phyloP scores from a whole-genome alignment of 2,797 vertebrate species.

The Coregonus suidteri region DNA sequence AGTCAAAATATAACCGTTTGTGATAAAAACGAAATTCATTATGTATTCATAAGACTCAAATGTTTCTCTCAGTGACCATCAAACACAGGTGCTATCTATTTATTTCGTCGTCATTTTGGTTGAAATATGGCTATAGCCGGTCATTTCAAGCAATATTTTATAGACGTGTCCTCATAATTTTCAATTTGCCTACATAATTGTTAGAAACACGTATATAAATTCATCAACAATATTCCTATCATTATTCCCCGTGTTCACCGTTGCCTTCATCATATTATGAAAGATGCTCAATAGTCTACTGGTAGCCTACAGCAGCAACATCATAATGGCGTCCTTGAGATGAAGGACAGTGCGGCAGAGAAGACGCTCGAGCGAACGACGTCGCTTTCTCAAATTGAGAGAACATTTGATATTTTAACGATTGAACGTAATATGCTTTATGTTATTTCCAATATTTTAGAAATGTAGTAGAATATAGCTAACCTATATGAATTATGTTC shows the following conservation, averaged over 20 bases:
- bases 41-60: neutral
- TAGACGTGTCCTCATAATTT: too few relatives aligned
- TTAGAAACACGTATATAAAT: neutral
- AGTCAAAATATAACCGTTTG: neutral
- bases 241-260: neutral
- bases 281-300: constrained; percentile 22
- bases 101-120: neutral
- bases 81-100: neutral
- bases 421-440: neutral
- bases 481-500: constrained; percentile 1
- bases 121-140: too few relatives aligned
- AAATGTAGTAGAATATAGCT: neutral
- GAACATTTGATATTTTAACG: neutral
- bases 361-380: constrained; percentile 34
- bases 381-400: neutral
- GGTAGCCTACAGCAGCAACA: constrained; percentile 12
- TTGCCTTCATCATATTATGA: neutral
- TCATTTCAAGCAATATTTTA: too few relatives aligned
- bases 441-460: neutral
- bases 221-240: neutral
- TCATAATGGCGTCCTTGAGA: constrained; percentile 73
- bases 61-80: neutral
- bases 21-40: neutral
- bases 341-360: constrained; percentile 66
- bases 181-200: neutral